phyloP scores from a whole-genome alignment of 2,888 invertebrate species.

The Hoplodrina ambigua region DNA sequence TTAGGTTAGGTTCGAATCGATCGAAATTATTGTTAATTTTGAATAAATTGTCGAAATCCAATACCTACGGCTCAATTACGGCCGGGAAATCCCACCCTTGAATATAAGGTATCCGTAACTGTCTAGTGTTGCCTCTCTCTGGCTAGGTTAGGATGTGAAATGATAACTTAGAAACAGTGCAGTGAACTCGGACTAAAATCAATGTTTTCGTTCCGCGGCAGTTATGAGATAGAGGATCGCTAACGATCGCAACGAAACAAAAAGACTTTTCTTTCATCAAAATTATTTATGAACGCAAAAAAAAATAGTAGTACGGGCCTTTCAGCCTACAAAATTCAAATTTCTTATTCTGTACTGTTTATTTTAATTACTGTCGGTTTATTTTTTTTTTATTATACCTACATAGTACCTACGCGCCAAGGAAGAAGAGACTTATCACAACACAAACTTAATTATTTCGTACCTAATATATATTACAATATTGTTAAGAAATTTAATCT shows the following conservation, averaged over 20 bases:
- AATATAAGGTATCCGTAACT: neutral
- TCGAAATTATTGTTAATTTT: too few relatives aligned
- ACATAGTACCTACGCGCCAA: too few relatives aligned
- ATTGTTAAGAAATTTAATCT: too few relatives aligned
- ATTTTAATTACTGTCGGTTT: neutral
- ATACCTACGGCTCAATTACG: too few relatives aligned
- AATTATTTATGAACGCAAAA: neutral
- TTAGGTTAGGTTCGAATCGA: too few relatives aligned
- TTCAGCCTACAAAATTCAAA: constrained; percentile 15
- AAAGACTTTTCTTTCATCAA: neutral
- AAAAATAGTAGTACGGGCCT: neutral
- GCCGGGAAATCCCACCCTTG: constrained; percentile 6
- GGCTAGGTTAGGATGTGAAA: constrained; percentile 4
- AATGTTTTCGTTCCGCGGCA: constrained; percentile 3
- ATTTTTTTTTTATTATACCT: too few relatives aligned
- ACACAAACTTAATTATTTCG: too few relatives aligned
- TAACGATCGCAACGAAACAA: neutral
- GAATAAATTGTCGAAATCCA: too few relatives aligned
- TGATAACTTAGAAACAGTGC: constrained; percentile 33
- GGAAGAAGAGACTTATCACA: too few relatives aligned
- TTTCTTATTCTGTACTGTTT: neutral
- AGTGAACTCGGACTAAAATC: constrained; percentile 29
- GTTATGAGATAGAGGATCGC: neutral
- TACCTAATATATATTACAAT: too few relatives aligned
- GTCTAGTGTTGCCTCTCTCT: neutral